Base-by-base conservation (phyloP, 2,797 vertebrate genomes). In the Leptoclinus maculatus region DNA sequence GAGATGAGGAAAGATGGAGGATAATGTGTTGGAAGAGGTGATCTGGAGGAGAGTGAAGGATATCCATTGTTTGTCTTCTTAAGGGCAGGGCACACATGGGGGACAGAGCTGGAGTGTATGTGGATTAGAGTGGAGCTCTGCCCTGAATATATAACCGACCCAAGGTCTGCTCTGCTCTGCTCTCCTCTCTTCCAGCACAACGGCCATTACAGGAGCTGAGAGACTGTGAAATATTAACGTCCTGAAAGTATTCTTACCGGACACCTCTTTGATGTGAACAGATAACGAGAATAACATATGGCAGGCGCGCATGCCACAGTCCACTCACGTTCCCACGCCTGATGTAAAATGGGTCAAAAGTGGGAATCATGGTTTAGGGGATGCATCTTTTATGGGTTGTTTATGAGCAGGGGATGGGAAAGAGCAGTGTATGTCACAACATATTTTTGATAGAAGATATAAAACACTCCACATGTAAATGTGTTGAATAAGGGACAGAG, bases 21-120 rank as follows among this genome's bases (percentile, higher is more conserved):
- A 89, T 95, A 95, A 95, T 93, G 90, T 93, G 91, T 93, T 92
- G 91, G 87, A 91, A 89, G 91, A 92, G 90, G 93, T 93, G 93
- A 95, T 94, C 93, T 93, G 64, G 93, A 91, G 93, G 93, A 93
- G 93, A 94, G 89, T 93, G 92, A 94, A 94, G 92, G 92, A 94
- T 93, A 95, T 95, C 94, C 91, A 93, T 93, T 95, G 93, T 95
- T 95, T 96, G 93, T 92, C 93, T 95, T 95, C 93, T 92, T 95
- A 94, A 95, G 94, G 94, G 92, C 93, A 94, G 89, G 91, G 92
- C 92, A 94, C 93, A 93, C 94, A 94, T 91, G 86, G 85, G 93
- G 94, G 93, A 94, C 92, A 84, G 90, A 87, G 87, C 87, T 86
- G 87, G 84, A 94, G 94, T 93, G 93, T 91, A 92, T 93, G 90